Base-by-base conservation (phyloP, 2,113 vertebrate genomes). In the Eublepharis macularius region DNA sequence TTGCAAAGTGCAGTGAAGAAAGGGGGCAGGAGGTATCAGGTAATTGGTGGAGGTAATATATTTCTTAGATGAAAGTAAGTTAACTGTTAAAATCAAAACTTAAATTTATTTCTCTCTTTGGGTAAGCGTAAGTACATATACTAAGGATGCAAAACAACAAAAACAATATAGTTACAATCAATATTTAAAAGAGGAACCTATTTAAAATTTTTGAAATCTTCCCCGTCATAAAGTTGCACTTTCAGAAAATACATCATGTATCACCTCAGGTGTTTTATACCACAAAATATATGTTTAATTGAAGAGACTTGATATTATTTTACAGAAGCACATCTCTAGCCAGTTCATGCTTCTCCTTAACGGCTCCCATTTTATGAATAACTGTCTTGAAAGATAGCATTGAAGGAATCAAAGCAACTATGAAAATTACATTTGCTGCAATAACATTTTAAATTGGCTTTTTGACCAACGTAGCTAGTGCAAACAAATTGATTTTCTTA, bases 251-350 rank as follows among this genome's bases (percentile, higher is more conserved):
- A n/a, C 45, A 24, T 73, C 83, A 80, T 2, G 80, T 8, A 73
- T 84, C 70, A 34, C 9, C 77, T 90, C 41, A 85, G 66, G 54
- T n/a, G 47, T 3, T 82, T 88, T 78, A 81, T 4, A 7, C 7
- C 21, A 11, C 24, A 65, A 68, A 36, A 1, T 85, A 57, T 1
- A 4, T 82, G 68, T 92, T 88, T 81, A 78, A 86, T 29, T 86
- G 77, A 88, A 45, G 13, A 79, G 21, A 66, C n/a, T n/a, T 32
- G 6, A 90, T 13, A 86, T 92, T 83, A 51, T 80, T 45, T 83
- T 69, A 82, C 6, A 63, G 85, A 76, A n/a, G 8, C 45, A 73
- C 41, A 49, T 19, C 89, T 6, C 63, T 39, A 86, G 68, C 43
- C 39, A 85, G 4, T 29, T 91, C 74, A 65, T 45, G 39, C 32